Conservation (phyloP, 2,113 vertebrate genomes). For the Lagopus leucura region DNA sequence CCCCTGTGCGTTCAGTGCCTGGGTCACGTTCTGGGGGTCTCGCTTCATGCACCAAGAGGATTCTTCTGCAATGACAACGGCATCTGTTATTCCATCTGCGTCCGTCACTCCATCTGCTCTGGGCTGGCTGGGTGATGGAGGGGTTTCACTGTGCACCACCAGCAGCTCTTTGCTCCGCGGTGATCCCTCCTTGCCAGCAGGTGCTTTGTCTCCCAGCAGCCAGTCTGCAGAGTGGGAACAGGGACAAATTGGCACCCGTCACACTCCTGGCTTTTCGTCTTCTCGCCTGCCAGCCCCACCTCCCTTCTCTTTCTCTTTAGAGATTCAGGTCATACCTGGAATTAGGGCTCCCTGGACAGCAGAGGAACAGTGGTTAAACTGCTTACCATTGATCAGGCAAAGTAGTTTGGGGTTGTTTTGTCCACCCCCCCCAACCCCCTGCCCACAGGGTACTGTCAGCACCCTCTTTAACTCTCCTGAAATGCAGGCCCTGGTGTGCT, state of each 20-base stretch:
- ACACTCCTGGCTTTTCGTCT: neutral
- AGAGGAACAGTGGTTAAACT: conserved; percentile 25
- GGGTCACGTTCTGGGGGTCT: neutral
- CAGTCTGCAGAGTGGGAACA: neutral
- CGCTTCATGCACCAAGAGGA: neutral
- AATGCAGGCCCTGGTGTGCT: neutral
- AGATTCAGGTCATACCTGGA: conserved; percentile 64
- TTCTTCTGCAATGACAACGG: neutral
- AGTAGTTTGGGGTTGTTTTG: conserved; percentile 14
- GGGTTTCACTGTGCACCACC: neutral
- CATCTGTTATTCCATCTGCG: neutral
- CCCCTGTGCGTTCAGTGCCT: rapidly evolving
- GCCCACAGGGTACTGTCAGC: neutral
- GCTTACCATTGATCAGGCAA: conserved; percentile 33
- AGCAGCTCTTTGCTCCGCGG: neutral
- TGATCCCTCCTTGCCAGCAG: neutral
- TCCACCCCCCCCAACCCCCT: neutral
- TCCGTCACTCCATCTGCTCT: neutral
- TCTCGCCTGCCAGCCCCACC: neutral
- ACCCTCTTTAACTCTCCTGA: neutral
- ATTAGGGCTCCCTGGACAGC: conserved; percentile 61
- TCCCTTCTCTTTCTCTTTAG: neutral
- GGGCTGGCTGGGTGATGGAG: neutral
- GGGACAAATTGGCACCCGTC: conserved; percentile 5
- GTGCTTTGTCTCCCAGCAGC: neutral